phyloP scores from a whole-genome alignment of 2,797 vertebrate genomes.

The Macroramphosus scolopax region DNA sequence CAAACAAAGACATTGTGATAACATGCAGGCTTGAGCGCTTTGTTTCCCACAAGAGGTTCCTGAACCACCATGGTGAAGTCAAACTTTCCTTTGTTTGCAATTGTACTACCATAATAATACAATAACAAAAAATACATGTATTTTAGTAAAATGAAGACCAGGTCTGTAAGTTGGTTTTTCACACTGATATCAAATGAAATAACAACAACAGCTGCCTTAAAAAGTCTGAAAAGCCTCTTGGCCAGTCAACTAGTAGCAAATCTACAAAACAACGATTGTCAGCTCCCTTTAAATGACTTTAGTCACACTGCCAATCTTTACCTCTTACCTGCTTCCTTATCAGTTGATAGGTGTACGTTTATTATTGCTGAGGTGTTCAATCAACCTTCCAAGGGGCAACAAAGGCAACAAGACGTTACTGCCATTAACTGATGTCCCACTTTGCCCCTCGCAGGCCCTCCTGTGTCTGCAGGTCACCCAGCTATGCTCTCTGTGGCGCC shows the following conservation, averaged over 20 bases:
- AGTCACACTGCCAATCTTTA: too few relatives aligned
- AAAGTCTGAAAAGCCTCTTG: not conserved
- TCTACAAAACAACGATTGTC: not conserved
- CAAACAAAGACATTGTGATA: too few relatives aligned
- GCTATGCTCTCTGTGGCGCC: slow-evolving; percentile 76
- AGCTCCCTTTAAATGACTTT: not conserved
- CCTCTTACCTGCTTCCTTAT: too few relatives aligned
- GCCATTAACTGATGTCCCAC: slow-evolving; percentile 32
- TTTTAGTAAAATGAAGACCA: too few relatives aligned
- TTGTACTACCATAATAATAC: not conserved
- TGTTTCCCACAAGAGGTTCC: not conserved
- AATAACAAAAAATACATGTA: too few relatives aligned
- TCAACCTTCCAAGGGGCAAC: slow-evolving; percentile 15
- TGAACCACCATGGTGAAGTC: not conserved
- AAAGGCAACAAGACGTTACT: not conserved
- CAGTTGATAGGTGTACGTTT: too few relatives aligned
- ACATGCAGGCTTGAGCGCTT: too few relatives aligned
- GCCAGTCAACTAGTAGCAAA: not conserved
- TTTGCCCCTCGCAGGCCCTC: slow-evolving; percentile 80
- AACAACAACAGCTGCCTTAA: not conserved
- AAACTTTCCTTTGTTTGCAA: not conserved
- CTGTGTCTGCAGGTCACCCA: slow-evolving; percentile 87
- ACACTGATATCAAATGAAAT: too few relatives aligned
- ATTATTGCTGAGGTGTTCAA: too few relatives aligned
- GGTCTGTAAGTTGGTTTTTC: too few relatives aligned